Percentiles rank a stretch among this genome's conserved stretches.
Evolutionary conservation across 2,888 invertebrate species (phyloP).

Genomic region (Eupithecia subfuscata): DNA sequence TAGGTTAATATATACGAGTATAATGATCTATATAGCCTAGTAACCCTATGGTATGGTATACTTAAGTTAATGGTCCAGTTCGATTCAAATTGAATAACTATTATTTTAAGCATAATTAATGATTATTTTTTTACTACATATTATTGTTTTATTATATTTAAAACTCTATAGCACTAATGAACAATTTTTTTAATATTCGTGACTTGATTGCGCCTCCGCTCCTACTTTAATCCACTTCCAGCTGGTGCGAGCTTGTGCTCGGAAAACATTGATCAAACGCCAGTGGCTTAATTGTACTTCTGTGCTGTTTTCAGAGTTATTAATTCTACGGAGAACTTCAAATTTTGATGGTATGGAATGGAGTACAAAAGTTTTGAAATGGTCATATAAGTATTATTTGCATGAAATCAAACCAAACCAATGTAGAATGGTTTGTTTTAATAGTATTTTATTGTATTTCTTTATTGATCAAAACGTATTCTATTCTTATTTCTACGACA

Average conservation of each 20-base stretch:
- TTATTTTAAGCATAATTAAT: no score
- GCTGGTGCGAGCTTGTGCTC: conserved; percentile 13
- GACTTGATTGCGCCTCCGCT: background rate
- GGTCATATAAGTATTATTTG: background rate
- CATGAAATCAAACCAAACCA: background rate
- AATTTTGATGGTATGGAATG: background rate
- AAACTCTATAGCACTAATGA: no score
- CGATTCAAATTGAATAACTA: no score
- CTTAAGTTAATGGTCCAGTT: no score
- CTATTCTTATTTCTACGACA: no score
- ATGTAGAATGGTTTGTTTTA: background rate
- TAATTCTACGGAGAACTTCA: background rate
- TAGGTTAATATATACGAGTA: no score
- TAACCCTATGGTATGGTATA: no score
- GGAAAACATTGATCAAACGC: conserved; percentile 21
- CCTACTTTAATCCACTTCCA: background rate
- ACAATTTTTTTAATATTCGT: no score
- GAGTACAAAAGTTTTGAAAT: background rate
- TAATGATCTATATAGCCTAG: no score
- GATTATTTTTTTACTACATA: no score
- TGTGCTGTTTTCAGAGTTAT: background rate
- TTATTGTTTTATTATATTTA: no score
- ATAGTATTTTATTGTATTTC: background rate
- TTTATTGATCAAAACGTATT: no score
- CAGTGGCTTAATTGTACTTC: conserved; percentile 23